A percentile compares a stretch with the other conserved stretches of the same genome.
Evolutionary conservation across 2,113 vertebrate genomes (phyloP).

Genomic region (Catharus bicknelli): DNA sequence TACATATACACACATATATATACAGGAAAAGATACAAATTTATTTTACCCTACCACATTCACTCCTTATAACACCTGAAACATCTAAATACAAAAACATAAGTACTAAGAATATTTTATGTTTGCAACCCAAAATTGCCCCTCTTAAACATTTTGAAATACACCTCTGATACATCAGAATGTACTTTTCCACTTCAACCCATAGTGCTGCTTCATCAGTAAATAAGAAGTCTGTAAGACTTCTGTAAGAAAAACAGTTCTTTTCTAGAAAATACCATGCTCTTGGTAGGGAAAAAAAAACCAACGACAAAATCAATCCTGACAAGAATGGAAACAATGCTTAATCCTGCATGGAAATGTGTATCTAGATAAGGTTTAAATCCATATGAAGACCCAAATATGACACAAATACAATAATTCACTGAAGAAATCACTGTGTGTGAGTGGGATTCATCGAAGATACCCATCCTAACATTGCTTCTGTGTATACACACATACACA

Average conservation of each 20-base stretch:
- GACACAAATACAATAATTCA: not conserved
- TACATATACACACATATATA: not conserved
- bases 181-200: not conserved
- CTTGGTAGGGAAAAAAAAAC: not conserved
- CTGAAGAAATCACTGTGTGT: not conserved
- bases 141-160: not conserved
- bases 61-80: not conserved
- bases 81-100: not conserved
- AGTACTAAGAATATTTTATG: not conserved
- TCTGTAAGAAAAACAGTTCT: not conserved
- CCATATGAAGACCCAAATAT: not conserved
- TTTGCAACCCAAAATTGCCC: not conserved
- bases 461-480: not conserved
- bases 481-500: not conserved
- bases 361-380: not conserved
- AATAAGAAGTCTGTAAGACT: not conserved
- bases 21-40: accelerated
- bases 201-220: not conserved
- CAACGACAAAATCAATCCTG: not conserved
- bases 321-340: not conserved
- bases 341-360: not conserved
- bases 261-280: not conserved
- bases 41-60: not conserved
- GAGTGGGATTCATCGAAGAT: not conserved
- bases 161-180: not conserved